Evolutionary conservation across 2,113 vertebrate species (phyloP).

Genomic region (Lathamus discolor): DNA sequence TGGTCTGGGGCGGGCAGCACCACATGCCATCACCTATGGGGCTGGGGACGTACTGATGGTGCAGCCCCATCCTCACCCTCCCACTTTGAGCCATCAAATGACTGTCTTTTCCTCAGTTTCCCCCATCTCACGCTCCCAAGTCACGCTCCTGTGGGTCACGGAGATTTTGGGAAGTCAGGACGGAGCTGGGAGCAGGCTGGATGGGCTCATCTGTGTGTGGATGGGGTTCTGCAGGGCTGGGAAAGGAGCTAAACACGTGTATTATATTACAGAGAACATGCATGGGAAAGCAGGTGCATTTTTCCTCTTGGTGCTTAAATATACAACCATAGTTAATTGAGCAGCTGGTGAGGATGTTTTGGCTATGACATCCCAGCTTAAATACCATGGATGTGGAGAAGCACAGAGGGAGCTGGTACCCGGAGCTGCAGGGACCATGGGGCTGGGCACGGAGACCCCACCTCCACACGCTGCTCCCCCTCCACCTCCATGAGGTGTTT

Average conservation of each 20-base stretch:
- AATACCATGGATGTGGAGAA: neutral
- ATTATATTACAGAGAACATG: neutral
- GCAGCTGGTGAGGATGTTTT: neutral
- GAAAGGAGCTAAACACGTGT: neutral
- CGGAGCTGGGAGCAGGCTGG: neutral
- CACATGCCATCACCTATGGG: rapidly evolving
- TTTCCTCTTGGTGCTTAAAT: neutral
- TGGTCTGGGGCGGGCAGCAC: too few species aligned
- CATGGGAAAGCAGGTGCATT: conserved; percentile 49
- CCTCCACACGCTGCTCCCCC: rapidly evolving
- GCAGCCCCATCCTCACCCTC: too few species aligned
- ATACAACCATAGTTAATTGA: neutral
- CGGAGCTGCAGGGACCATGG: rapidly evolving
- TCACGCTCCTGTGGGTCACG: rapidly evolving
- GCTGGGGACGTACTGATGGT: neutral
- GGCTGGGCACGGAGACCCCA: rapidly evolving
- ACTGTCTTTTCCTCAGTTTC: neutral
- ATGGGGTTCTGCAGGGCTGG: rapidly evolving
- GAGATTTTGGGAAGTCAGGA: neutral
- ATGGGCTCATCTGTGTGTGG: neutral
- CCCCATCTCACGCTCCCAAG: neutral
- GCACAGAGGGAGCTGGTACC: neutral
- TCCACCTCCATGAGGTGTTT: neutral
- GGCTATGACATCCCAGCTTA: neutral
- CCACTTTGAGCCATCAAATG: rapidly evolving